phyloP scores from a whole-genome alignment of 1,140 invertebrate genomes.

The Vanessa atalanta region DNA sequence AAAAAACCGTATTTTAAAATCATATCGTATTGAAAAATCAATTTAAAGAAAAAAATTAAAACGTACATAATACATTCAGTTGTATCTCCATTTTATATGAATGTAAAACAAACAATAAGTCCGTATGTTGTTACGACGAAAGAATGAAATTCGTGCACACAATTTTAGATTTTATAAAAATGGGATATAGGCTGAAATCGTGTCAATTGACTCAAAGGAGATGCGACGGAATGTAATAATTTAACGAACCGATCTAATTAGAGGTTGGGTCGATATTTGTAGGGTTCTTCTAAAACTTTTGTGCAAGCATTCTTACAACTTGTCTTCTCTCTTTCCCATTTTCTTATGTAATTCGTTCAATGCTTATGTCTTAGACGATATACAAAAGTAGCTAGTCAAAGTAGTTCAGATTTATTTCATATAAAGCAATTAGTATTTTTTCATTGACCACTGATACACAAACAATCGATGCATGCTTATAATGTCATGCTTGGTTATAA shows the following conservation, averaged over 20 bases:
- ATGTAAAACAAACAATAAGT: neutral
- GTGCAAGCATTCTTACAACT: neutral
- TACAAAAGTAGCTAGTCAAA: too few species aligned
- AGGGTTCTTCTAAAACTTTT: neutral
- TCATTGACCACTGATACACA: too few species aligned
- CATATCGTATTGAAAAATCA: too few species aligned
- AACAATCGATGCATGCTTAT: too few species aligned
- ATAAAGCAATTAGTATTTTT: too few species aligned
- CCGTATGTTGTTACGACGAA: neutral
- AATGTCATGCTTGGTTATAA: too few species aligned
- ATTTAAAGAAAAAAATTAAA: too few species aligned
- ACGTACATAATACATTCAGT: too few species aligned
- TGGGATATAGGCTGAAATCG: neutral
- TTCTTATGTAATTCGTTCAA: neutral
- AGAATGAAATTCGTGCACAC: neutral
- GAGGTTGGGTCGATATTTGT: neutral
- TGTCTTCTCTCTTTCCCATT: neutral
- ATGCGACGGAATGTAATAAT: constrained; percentile 1
- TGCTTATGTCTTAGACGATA: too few species aligned
- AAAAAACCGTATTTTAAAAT: too few species aligned
- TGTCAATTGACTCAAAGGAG: neutral
- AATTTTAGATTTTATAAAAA: neutral
- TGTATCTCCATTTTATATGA: too few species aligned
- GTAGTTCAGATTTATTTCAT: too few species aligned
- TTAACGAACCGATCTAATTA: constrained; percentile 5